Evolutionary conservation across 2,113 vertebrate species (phyloP), one percentile per base, ranked within the genome.

Genomic region (Neoarius graeffei): DNA sequence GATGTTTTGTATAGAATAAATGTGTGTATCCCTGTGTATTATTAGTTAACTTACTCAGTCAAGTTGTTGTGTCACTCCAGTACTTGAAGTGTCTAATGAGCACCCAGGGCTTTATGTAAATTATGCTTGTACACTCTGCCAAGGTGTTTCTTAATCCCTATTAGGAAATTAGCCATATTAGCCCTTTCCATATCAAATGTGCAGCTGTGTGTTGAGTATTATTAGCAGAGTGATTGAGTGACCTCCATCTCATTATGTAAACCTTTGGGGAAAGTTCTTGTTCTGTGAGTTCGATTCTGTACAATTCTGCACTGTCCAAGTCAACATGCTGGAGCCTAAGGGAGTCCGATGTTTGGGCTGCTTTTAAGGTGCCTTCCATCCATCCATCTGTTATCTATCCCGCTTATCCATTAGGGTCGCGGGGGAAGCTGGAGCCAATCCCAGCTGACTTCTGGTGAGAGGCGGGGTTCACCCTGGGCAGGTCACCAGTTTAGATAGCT

Each of bases 21-120:
- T 19, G 35, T 71, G 14, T 71, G 20, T 23, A 62, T 19, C 19
- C 19, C 7, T 62, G 60, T 62, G 30, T 19, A 56, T 90, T 76
- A 67, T 27, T 57, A 48, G 19, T 20, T 19, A 10, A 23, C 71
- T 15, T 67, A 10, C 54, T 57, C 20, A 66, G 60, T 64, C 42
- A 27, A 82, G 80, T 67, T 82, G 56, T 89, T 42, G 59, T 35
- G 14, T 64, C 81, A 56, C 62, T 80, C 19, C 67, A 42, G 25
- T 35, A 69, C 52, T 86, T 42, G 4, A 57, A 62, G 59, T 60
- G 54, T 85, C 57, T 84, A 86, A 87, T 86, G 74, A 87, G 71
- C 80, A 73, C 86, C 67, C 27, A 76, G 83, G 86, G 83, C 80
- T 84, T 71, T 11, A 19, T 74, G 81, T 87, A 88, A 90, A 91